Percentiles rank a stretch among this genome's conserved stretches.
phyloP scores from a whole-genome alignment of 2,113 vertebrate genomes.

The Perognathus longimembris region DNA sequence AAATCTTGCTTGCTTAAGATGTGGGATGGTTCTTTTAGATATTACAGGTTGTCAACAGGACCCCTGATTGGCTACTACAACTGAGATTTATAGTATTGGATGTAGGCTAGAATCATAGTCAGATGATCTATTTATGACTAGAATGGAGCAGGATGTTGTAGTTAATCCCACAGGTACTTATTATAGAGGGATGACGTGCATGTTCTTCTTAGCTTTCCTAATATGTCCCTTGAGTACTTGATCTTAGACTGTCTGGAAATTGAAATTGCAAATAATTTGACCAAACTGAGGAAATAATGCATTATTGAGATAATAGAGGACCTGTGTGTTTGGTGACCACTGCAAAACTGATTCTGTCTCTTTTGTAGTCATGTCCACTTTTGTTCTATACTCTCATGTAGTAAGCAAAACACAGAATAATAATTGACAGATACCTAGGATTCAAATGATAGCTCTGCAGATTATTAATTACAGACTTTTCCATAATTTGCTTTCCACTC shows the following conservation, averaged over 20 bases:
- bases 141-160: not conserved
- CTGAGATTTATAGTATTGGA: not conserved
- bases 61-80: fast-evolving
- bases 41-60: not conserved
- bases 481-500: not conserved
- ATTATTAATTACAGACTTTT: not conserved
- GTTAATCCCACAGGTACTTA: not conserved
- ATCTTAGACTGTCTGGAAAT: not conserved
- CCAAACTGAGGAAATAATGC: not conserved
- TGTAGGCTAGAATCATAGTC: fast-evolving
- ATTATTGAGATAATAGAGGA: not conserved
- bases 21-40: not conserved
- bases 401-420: not conserved
- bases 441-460: not conserved
- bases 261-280: not conserved
- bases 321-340: not conserved
- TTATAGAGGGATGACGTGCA: not conserved
- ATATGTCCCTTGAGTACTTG: not conserved
- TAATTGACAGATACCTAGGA: not conserved
- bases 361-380: not conserved
- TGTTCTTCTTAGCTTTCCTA: not conserved
- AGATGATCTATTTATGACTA: fast-evolving
- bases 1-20: not conserved
- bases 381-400: too few relatives aligned
- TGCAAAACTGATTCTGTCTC: not conserved